phyloP scores from a whole-genome alignment of 2,797 vertebrate genomes.

The Oreochromis mossambicus region DNA sequence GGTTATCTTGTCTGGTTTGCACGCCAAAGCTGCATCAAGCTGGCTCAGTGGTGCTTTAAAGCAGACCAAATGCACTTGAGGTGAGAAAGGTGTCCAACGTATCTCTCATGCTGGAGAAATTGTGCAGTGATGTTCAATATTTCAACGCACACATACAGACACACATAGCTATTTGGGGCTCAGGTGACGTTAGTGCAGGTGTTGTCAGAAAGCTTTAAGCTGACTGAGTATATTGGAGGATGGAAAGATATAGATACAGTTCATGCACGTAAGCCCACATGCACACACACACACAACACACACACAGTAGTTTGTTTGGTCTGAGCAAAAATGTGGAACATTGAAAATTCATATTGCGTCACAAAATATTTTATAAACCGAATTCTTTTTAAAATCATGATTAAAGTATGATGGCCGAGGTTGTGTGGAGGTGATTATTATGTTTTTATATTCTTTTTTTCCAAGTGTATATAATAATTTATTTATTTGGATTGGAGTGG shows the following conservation, averaged over 20 bases:
- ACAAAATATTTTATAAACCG: background rate
- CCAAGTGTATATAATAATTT: background rate
- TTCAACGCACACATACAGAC: background rate
- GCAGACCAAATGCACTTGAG: background rate
- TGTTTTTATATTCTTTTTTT: constrained; percentile 7
- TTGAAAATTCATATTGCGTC: background rate
- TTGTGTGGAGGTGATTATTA: background rate
- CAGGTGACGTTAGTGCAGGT: constrained; percentile 40
- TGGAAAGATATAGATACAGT: constrained; percentile 21
- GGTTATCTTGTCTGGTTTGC: background rate
- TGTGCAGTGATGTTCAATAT: constrained; percentile 35
- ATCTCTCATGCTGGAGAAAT: background rate
- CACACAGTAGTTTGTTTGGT: background rate
- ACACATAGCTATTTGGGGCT: background rate
- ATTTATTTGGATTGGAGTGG: constrained; percentile 5
- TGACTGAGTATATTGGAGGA: constrained; percentile 12
- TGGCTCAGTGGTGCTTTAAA: background rate
- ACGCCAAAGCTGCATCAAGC: background rate
- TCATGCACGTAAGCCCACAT: background rate
- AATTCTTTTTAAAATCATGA: background rate
- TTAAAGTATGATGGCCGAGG: background rate
- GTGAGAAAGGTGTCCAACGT: constrained; percentile 25
- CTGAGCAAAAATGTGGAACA: background rate
- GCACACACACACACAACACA: background rate
- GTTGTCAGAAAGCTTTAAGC: constrained; percentile 36